Percentiles rank a stretch among this genome's conserved stretches.
Evolutionary conservation across 2,797 vertebrate genomes (phyloP).

Genomic region (Danio albolineatus): DNA sequence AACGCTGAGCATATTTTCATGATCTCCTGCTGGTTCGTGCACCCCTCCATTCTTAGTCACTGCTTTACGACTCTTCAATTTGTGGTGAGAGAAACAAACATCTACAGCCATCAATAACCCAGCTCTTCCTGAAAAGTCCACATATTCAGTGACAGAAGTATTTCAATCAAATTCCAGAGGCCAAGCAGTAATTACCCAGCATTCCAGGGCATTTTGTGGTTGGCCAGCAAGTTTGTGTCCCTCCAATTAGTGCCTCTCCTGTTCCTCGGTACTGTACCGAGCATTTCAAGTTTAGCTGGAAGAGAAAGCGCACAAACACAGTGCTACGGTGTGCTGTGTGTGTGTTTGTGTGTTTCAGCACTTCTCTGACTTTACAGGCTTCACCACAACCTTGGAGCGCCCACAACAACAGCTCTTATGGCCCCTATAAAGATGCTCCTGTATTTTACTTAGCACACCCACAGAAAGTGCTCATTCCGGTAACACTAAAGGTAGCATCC

Average conservation of each 20-base stretch:
- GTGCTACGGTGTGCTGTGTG: slow-evolving; percentile 60
- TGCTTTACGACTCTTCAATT: slow-evolving; percentile 32
- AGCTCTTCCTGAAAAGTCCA: slow-evolving; percentile 42
- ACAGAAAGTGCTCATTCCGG: slow-evolving; percentile 45
- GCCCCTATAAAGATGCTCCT: slow-evolving; percentile 65
- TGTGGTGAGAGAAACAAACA: slow-evolving; percentile 29
- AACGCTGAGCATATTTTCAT: slow-evolving; percentile 18
- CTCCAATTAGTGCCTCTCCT: slow-evolving; percentile 70
- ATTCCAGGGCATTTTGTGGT: slow-evolving; percentile 77
- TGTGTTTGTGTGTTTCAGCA: slow-evolving; percentile 64
- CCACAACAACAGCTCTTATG: slow-evolving; percentile 65
- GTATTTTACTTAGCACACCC: slow-evolving; percentile 46
- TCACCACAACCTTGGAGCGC: slow-evolving; percentile 64
- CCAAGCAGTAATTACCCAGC: slow-evolving; percentile 73
- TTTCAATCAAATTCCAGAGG: slow-evolving; percentile 61
- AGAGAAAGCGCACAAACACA: slow-evolving; percentile 61
- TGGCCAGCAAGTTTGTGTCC: slow-evolving; percentile 73
- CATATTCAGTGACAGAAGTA: slow-evolving; percentile 46
- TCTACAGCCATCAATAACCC: slow-evolving; percentile 40
- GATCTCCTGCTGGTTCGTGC: slow-evolving; percentile 15
- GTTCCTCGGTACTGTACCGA: slow-evolving; percentile 58
- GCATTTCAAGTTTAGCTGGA: slow-evolving; percentile 41
- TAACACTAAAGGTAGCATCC: not conserved
- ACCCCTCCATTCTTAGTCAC: slow-evolving; percentile 22
- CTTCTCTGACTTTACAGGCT: slow-evolving; percentile 41